phyloP scores from a whole-genome alignment of 1,140 invertebrate genomes.

The Vanessa tameamea region DNA sequence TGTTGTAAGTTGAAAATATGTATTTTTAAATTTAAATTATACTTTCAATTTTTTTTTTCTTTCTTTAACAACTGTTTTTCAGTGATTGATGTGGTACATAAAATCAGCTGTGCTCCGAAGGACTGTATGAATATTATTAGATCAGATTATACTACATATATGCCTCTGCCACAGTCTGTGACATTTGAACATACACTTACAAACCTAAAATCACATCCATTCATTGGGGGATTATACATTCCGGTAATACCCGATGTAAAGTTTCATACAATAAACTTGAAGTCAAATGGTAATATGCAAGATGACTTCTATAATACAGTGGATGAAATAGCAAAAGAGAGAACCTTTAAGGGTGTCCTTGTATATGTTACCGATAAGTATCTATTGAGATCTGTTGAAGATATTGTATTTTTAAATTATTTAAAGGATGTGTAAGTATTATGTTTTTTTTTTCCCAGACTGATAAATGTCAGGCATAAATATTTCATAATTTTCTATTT shows the following conservation, averaged over 20 bases:
- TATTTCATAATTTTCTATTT: not conserved
- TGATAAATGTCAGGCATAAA: no score
- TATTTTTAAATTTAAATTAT: not conserved
- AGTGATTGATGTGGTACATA: constrained; percentile 65
- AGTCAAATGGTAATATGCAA: constrained; percentile 50
- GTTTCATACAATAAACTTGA: constrained; percentile 65
- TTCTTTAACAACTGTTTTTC: constrained; percentile 37
- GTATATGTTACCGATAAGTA: constrained; percentile 70
- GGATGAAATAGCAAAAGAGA: constrained; percentile 48
- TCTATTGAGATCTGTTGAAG: constrained; percentile 61
- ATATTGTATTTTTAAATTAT: constrained; percentile 69
- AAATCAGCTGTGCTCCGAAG: constrained; percentile 57
- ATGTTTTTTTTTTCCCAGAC: constrained; percentile 9
- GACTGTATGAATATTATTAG: constrained; percentile 59
- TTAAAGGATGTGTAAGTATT: constrained; percentile 69
- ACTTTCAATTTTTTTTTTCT: not conserved
- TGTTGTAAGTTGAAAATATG: constrained; percentile 57
- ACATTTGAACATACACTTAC: constrained; percentile 53
- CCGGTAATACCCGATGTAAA: constrained; percentile 67
- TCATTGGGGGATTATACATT: constrained; percentile 60
- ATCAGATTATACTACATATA: constrained; percentile 56
- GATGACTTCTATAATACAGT: constrained; percentile 56
- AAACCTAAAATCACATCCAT: constrained; percentile 45
- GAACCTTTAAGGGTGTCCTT: constrained; percentile 63
- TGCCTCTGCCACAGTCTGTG: constrained; percentile 53